A percentile compares a stretch with the other conserved stretches of the same genome.
phyloP scores from a whole-genome alignment of 2,797 vertebrate species.

The Peromyscus nudipes region DNA sequence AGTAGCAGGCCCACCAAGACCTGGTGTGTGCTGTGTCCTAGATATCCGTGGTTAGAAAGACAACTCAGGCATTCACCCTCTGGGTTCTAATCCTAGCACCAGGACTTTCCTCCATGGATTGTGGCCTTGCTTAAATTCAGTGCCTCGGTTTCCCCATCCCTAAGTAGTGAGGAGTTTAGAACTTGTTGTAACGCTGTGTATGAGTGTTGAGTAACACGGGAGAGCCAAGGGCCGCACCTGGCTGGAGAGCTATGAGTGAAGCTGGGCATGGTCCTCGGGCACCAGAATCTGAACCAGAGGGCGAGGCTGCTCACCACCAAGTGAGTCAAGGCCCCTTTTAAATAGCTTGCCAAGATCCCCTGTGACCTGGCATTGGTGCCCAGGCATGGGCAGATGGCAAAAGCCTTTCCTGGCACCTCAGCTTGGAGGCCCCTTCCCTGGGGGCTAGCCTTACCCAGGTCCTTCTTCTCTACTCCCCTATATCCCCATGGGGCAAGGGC shows the following conservation, averaged over 20 bases:
- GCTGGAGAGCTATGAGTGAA: fast-evolving
- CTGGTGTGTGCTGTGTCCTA: neutral
- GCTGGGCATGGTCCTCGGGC: neutral
- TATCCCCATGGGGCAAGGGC: fast-evolving
- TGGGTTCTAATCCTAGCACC: neutral
- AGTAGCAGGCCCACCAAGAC: neutral
- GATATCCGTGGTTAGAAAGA: neutral
- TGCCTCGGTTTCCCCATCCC: slow-evolving; percentile 39
- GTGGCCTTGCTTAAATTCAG: neutral
- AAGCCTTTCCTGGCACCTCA: neutral
- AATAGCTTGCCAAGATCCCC: slow-evolving; percentile 66
- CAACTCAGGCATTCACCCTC: neutral
- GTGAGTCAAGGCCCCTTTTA: slow-evolving; percentile 75
- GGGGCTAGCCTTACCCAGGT: neutral
- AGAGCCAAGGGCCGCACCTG: neutral
- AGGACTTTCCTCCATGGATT: fast-evolving
- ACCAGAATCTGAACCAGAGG: neutral
- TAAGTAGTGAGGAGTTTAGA: neutral
- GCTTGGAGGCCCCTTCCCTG: neutral
- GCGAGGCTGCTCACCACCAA: slow-evolving; percentile 26
- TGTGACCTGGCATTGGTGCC: slow-evolving; percentile 59
- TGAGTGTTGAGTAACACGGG: neutral
- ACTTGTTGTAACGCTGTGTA: neutral
- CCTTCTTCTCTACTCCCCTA: fast-evolving
- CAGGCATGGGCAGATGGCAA: slow-evolving; percentile 49